Evolutionary conservation across 1,140 invertebrate species (phyloP).

Genomic region (Leptinotarsa defecta): DNA sequence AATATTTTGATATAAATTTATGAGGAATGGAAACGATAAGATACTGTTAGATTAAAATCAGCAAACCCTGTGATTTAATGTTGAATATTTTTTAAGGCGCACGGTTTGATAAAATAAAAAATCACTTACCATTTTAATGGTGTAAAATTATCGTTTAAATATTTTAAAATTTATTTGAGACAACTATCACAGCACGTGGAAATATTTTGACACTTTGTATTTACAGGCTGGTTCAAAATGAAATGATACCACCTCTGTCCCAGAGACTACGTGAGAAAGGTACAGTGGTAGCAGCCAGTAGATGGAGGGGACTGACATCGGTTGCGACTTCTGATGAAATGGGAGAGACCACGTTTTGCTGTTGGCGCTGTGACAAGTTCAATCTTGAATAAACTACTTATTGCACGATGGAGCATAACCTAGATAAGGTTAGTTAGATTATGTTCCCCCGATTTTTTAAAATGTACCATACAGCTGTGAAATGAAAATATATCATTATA

Average conservation of each 20-base stretch:
- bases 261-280: slow-evolving; percentile 1
- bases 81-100: too few relatives aligned
- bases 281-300: background rate
- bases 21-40: too few relatives aligned
- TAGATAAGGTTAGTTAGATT: background rate
- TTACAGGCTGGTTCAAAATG: background rate
- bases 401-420: background rate
- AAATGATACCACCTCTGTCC: background rate
- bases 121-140: too few relatives aligned
- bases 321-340: slow-evolving; percentile 5
- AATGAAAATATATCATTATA: too few relatives aligned
- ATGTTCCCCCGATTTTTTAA: too few relatives aligned
- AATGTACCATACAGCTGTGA: too few relatives aligned
- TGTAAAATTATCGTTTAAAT: background rate
- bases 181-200: background rate
- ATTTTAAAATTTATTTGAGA: background rate
- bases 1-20: too few relatives aligned
- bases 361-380: background rate
- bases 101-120: too few relatives aligned
- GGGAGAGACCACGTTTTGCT: slow-evolving; percentile 1
- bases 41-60: too few relatives aligned
- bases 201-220: slow-evolving; percentile 4
- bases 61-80: too few relatives aligned
- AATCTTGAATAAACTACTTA: slow-evolving; percentile 3
- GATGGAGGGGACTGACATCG: background rate